Evolutionary conservation across 2,113 vertebrate species (phyloP).

Genomic region (Centropristis striata): DNA sequence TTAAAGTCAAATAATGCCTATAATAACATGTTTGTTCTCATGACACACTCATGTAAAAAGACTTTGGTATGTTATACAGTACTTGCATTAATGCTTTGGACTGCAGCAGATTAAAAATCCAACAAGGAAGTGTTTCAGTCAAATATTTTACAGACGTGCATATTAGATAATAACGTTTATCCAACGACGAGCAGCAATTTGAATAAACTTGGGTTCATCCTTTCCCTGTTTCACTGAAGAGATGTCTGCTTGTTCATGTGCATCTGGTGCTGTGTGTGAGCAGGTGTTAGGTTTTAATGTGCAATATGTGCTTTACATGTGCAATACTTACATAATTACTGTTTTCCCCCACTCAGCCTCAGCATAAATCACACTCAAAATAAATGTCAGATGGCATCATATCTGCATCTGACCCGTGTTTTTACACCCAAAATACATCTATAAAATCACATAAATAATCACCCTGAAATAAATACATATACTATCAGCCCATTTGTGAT

Average conservation of each 20-base stretch:
- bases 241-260: slow-evolving; percentile 5
- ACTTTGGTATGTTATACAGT: slow-evolving; percentile 40
- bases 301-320: slow-evolving; percentile 65
- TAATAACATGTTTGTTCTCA: slow-evolving; percentile 10
- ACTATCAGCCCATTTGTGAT: slow-evolving; percentile 10
- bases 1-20: background rate
- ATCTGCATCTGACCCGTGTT: background rate
- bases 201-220: slow-evolving; percentile 4
- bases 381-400: background rate
- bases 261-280: background rate
- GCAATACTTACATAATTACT: slow-evolving; percentile 51
- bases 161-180: background rate
- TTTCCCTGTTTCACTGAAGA: slow-evolving; percentile 23
- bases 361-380: slow-evolving; percentile 11
- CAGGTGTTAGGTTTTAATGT: slow-evolving; percentile 50
- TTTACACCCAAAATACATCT: background rate
- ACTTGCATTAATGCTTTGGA: slow-evolving; percentile 18
- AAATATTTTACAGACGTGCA: slow-evolving; percentile 10
- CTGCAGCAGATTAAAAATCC: slow-evolving; percentile 19
- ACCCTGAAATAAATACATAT: slow-evolving; percentile 38
- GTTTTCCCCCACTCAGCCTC: background rate
- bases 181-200: slow-evolving; percentile 38
- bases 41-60: slow-evolving; percentile 22
- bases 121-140: slow-evolving; percentile 3
- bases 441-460: slow-evolving; percentile 27